These are phyloP conservation scores for Cantharis rustica DNA, from an alignment of 2,888 invertebrate species.

Conservation along the genomic window DNA sequence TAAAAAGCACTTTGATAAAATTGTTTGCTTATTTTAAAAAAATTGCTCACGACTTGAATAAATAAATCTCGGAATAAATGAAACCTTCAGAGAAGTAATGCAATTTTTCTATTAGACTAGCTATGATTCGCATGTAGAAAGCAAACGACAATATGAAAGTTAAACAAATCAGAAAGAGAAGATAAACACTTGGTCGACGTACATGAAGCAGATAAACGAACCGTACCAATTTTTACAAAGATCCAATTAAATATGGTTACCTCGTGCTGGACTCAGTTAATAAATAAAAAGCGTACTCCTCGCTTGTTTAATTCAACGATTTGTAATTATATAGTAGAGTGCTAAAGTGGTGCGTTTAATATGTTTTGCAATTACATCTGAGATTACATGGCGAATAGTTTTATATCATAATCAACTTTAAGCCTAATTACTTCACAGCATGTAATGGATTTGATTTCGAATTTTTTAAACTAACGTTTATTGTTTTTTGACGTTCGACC, in stretches of 20 bases:
- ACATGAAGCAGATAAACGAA: slow-evolving; percentile 40
- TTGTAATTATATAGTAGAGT: slow-evolving; percentile 38
- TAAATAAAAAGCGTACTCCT: slow-evolving; percentile 37
- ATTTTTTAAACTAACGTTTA: neutral
- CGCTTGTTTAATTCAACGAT: slow-evolving; percentile 40
- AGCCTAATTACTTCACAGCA: slow-evolving; percentile 15
- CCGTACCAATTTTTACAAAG: slow-evolving; percentile 44
- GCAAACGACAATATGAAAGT: slow-evolving; percentile 6
- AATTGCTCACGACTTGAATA: slow-evolving; percentile 20
- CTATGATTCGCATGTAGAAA: slow-evolving; percentile 15
- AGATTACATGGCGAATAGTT: slow-evolving; percentile 13
- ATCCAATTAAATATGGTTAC: slow-evolving; percentile 45
- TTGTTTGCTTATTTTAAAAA: slow-evolving; percentile 10
- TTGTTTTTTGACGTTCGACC: neutral
- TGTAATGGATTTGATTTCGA: neutral
- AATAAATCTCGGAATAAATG: slow-evolving; percentile 20
- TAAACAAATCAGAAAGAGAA: slow-evolving; percentile 10
- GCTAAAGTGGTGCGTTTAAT: slow-evolving; percentile 36
- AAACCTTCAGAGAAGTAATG: slow-evolving; percentile 21
- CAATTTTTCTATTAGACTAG: slow-evolving; percentile 20
- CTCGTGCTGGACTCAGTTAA: slow-evolving; percentile 37
- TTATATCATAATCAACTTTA: slow-evolving; percentile 27
- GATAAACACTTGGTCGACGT: slow-evolving; percentile 5
- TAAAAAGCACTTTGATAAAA: slow-evolving; percentile 10
- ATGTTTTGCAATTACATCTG: slow-evolving; percentile 17